These are phyloP conservation scores for Loxodonta africana DNA, from an alignment of 2,113 vertebrate species.

Conservation along the genomic window DNA sequence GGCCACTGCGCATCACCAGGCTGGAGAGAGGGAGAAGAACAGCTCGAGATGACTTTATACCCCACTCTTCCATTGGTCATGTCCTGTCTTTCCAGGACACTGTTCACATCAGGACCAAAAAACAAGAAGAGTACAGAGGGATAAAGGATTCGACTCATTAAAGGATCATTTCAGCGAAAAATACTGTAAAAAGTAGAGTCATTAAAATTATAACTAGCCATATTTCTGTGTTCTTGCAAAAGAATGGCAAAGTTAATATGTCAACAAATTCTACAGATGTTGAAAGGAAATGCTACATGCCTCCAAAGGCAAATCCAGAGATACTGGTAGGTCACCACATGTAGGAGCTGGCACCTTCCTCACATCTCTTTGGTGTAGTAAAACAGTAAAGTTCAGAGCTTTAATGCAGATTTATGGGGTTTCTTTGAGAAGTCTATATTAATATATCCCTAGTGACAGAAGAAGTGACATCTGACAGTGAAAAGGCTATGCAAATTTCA, in stretches of 20 bases:
- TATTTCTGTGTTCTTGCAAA: neutral
- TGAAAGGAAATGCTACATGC: neutral
- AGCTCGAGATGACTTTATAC: too few species aligned
- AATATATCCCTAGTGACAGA: neutral
- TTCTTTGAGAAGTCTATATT: neutral
- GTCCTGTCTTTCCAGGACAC: neutral
- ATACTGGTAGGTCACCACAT: neutral
- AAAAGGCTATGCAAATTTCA: constrained; percentile 19
- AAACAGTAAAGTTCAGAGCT: neutral
- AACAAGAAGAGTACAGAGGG: neutral
- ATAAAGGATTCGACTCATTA: neutral
- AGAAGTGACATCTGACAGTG: neutral
- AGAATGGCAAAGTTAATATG: neutral
- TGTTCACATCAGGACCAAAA: neutral
- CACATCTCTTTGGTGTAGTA: neutral
- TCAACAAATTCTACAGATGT: neutral
- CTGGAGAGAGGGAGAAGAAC: neutral
- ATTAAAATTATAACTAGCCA: neutral
- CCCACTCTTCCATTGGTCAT: fast-evolving
- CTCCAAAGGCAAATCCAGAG: neutral
- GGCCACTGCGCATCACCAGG: neutral
- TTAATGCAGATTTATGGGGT: neutral
- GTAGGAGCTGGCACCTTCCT: too few species aligned
- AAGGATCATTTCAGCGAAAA: neutral
- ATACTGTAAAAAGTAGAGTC: neutral